A percentile compares a stretch with the other conserved stretches of the same genome.
Evolutionary conservation across 2,113 vertebrate species (phyloP).

Genomic region (Silurus asotus): DNA sequence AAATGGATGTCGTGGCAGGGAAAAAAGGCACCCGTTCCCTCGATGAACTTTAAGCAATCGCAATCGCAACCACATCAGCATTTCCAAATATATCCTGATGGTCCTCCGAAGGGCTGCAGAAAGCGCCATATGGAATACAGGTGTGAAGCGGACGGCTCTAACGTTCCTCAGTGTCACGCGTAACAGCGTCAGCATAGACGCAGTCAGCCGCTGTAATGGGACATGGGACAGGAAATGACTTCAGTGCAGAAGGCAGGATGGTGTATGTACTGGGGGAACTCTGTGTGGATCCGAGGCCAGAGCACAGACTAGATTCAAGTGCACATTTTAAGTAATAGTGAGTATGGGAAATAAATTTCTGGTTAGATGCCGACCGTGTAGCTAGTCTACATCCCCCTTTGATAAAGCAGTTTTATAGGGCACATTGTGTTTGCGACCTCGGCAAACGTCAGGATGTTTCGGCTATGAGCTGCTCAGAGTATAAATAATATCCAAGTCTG

Average conservation of each 20-base stretch:
- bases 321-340: not conserved
- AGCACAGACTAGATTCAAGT: not conserved
- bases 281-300: not conserved
- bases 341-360: not conserved
- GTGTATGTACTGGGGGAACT: not conserved
- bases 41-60: not conserved
- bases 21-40: not conserved
- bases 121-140: slow-evolving; percentile 47
- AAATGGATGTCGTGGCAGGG: not conserved
- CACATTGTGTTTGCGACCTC: not conserved
- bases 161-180: slow-evolving; percentile 46
- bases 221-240: slow-evolving; percentile 48
- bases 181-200: slow-evolving; percentile 54
- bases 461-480: not conserved
- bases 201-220: slow-evolving; percentile 49
- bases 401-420: not conserved
- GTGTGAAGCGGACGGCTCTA: slow-evolving; percentile 57
- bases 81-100: slow-evolving; percentile 53
- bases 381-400: not conserved
- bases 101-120: slow-evolving; percentile 41
- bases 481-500: not conserved
- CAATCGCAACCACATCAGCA: slow-evolving; percentile 30
- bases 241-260: not conserved
- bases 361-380: not conserved
- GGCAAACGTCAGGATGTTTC: not conserved